Conservation (phyloP, 2,888 invertebrate genomes). For the Torymus tubicola region DNA sequence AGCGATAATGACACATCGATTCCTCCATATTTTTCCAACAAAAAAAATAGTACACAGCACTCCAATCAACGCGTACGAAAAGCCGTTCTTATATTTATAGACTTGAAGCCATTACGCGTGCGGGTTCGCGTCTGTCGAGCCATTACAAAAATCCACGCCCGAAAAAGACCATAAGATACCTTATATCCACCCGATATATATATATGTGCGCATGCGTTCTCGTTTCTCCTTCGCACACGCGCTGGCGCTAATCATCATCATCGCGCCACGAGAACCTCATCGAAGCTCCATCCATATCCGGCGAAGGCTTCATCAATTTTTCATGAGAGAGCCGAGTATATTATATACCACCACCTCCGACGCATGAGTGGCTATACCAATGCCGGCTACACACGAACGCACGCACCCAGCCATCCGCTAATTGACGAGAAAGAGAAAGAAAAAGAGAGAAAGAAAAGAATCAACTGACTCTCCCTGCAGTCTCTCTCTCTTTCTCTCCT, state of each 20-base stretch:
- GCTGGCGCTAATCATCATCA: slow-evolving; percentile 53
- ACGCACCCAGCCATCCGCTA: slow-evolving; percentile 31
- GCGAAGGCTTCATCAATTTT: slow-evolving; percentile 61
- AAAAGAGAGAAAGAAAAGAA: slow-evolving; percentile 9
- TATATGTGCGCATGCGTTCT: slow-evolving; percentile 3
- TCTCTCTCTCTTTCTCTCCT: not conserved
- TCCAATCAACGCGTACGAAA: slow-evolving; percentile 17
- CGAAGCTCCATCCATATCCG: slow-evolving; percentile 42
- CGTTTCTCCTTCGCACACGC: slow-evolving; percentile 19
- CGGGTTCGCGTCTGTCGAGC: slow-evolving; percentile 13
- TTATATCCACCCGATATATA: not conserved
- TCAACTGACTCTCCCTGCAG: not conserved
- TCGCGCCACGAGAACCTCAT: not conserved
- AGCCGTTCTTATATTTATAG: slow-evolving; percentile 35
- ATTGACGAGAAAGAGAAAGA: slow-evolving; percentile 36
- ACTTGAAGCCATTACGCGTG: slow-evolving; percentile 27
- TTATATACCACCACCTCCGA: slow-evolving; percentile 18
- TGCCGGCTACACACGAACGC: not conserved
- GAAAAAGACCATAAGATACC: slow-evolving; percentile 25
- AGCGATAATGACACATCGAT: slow-evolving; percentile 21
- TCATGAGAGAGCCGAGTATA: slow-evolving; percentile 47
- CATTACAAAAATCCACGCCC: slow-evolving; percentile 34
- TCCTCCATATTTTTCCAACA: not conserved
- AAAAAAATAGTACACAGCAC: slow-evolving; percentile 17
- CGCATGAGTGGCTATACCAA: slow-evolving; percentile 10